Evolutionary conservation across 2,888 invertebrate genomes (phyloP), one percentile per base, ranked within the genome.

Genomic region (Chrysolina haemoptera): DNA sequence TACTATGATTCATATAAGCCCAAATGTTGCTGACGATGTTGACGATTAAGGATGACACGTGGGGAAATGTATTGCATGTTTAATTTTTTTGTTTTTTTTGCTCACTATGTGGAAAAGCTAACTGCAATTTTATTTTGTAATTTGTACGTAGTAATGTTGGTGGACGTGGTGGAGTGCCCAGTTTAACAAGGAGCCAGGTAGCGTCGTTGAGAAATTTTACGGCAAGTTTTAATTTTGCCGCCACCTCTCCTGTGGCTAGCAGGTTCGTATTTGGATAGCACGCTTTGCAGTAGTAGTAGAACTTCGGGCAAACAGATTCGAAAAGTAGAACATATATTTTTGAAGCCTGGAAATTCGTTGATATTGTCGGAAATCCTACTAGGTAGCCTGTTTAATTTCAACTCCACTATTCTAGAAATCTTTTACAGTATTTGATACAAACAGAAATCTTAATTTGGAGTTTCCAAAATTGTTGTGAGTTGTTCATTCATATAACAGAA

Each of bases 121-220:
- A 53, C 59, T 6, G 59, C 66, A 67, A 65, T 67, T 76, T 73
- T 76, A 66, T 68, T 73, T 75, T 68, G 48, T 78, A 68, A 68
- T 78, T 81, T 82, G 80, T 70, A 80, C 82, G 79, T 85, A 86
- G 84, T 86, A 87, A 88, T 85, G 84, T 86, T 85, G 89, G 88
- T 83, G 88, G 87, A 87, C 89, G 90, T 85, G 89, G 89, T 84
- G 88, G 90, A 86, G 90, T 90, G 82, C 89, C 90, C 83, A 90
- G 90, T 83, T 88, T 90, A 85, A 90, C 90, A 79, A 89, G 89
- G 84, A 88, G 89, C 80, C 90, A 90, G 87, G 90, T 90, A 80
- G 88, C 90, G 80, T 88, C 90, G 76, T 86, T 90, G 85, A 90
- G 89, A 88, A 89, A 89, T 80, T 87, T 90, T 83, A 87, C 87